phyloP scores from a whole-genome alignment of 2,113 vertebrate genomes.

The Menidia beryllina region DNA sequence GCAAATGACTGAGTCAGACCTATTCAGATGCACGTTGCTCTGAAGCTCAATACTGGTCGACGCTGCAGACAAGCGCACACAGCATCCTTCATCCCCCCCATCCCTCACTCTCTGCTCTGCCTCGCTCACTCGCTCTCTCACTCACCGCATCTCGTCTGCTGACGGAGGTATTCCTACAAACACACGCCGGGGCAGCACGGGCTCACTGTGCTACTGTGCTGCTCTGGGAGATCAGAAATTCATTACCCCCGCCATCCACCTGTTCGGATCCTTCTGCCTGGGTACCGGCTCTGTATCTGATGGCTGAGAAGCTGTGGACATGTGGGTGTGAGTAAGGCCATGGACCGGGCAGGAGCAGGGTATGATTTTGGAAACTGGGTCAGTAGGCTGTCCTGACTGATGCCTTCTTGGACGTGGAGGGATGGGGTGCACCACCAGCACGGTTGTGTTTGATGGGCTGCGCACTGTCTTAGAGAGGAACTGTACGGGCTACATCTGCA shows the following conservation, averaged over 20 bases:
- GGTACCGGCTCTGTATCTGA: constrained; percentile 8
- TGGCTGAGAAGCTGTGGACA: constrained; percentile 41
- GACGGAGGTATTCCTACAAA: constrained; percentile 64
- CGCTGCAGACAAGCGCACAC: constrained; percentile 83
- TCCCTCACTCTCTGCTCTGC: constrained; percentile 56
- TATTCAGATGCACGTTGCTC: constrained; percentile 77
- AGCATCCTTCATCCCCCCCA: constrained; percentile 73
- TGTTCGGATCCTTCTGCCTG: constrained; percentile 40
- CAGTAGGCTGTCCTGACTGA: constrained; percentile 76
- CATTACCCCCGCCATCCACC: constrained; percentile 10
- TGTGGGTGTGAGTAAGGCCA: constrained; percentile 44
- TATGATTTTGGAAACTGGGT: constrained; percentile 60
- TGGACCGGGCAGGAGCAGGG: constrained; percentile 56
- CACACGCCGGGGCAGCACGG: constrained; percentile 40
- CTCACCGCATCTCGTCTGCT: constrained; percentile 62
- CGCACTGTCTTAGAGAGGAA: constrained; percentile 92
- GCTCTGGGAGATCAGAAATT: constrained; percentile 29
- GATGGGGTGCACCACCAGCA: constrained; percentile 96
- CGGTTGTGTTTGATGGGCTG: constrained; percentile 92
- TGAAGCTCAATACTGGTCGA: constrained; percentile 64
- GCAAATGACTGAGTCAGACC: constrained; percentile 59
- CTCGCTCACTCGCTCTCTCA: constrained; percentile 49
- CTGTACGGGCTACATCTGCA: constrained; percentile 94
- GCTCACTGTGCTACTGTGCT: constrained; percentile 50
- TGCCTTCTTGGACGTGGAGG: constrained; percentile 80